These are phyloP conservation scores for Halcyon badia DNA, from an alignment of 2,797 vertebrate genomes.

Conservation along the genomic window DNA sequence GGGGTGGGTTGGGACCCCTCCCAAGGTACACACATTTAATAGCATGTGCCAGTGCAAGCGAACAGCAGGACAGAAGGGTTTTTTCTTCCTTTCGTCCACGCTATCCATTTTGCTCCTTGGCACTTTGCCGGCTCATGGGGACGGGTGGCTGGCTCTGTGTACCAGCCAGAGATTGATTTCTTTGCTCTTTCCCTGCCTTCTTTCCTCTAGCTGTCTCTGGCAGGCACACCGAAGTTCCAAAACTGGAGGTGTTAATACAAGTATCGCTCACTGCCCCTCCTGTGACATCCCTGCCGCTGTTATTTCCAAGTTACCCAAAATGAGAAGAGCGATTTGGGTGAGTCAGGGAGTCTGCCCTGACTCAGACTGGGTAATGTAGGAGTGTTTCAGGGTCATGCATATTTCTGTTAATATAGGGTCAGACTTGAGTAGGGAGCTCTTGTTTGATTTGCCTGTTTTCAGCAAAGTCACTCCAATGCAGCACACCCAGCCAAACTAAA, in stretches of 20 bases:
- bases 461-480: background rate
- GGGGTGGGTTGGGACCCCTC: background rate
- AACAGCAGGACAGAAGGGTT: background rate
- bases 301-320: conserved; percentile 36
- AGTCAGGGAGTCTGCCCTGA: conserved; percentile 40
- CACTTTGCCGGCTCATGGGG: background rate
- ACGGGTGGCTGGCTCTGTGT: background rate
- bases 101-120: conserved; percentile 22
- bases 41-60: background rate
- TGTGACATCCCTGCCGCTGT: background rate
- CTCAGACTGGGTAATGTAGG: background rate
- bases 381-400: background rate
- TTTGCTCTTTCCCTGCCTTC: background rate
- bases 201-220: background rate
- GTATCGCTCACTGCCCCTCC: background rate
- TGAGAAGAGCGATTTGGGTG: conserved; percentile 32
- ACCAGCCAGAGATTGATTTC: background rate
- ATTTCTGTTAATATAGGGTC: conserved; percentile 37
- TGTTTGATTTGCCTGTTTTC: conserved; percentile 36
- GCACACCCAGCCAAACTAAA: background rate
- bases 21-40: background rate
- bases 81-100: background rate
- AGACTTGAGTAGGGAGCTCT: conserved; percentile 26
- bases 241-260: conserved; percentile 36
- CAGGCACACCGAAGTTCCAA: background rate